These are phyloP conservation scores for Lethrus apterus DNA, from an alignment of 1,140 invertebrate genomes.

Conservation along the genomic window DNA sequence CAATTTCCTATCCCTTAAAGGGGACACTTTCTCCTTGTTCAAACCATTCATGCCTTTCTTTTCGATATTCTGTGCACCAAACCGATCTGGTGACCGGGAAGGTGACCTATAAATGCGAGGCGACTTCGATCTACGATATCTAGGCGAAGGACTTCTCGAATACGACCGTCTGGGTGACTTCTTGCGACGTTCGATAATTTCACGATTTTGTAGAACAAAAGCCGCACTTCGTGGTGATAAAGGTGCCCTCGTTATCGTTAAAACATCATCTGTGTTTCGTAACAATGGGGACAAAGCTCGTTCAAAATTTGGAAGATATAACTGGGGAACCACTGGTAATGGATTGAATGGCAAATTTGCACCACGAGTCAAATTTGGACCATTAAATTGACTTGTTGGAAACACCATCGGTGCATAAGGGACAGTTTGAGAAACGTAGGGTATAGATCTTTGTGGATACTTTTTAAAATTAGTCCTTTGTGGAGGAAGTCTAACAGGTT, in stretches of 20 bases:
- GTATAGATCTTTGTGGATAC: too few species aligned
- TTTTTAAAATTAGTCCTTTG: too few species aligned
- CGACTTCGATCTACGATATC: constrained; percentile 20
- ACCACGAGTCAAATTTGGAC: not conserved
- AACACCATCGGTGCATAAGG: too few species aligned
- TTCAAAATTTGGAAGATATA: too few species aligned
- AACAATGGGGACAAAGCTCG: constrained; percentile 32
- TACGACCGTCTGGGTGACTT: constrained; percentile 32
- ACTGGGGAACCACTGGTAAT: too few species aligned
- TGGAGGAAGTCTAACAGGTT: too few species aligned
- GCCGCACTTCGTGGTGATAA: constrained; percentile 39
- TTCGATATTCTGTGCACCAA: too few species aligned
- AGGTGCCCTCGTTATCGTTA: constrained; percentile 32
- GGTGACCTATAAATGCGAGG: not conserved
- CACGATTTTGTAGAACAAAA: constrained; percentile 39
- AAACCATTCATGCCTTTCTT: too few species aligned
- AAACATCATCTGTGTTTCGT: constrained; percentile 31
- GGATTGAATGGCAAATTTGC: constrained; percentile 13
- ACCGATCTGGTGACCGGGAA: too few species aligned
- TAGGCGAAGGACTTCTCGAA: constrained; percentile 30
- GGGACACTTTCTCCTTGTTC: too few species aligned
- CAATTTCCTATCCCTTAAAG: constrained; percentile 1
- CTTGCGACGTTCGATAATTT: constrained; percentile 38
- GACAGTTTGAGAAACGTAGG: too few species aligned
- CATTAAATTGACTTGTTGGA: too few species aligned